Evolutionary conservation across 1,140 invertebrate species (phyloP).

Genomic region (Drosophila prosaltans): DNA sequence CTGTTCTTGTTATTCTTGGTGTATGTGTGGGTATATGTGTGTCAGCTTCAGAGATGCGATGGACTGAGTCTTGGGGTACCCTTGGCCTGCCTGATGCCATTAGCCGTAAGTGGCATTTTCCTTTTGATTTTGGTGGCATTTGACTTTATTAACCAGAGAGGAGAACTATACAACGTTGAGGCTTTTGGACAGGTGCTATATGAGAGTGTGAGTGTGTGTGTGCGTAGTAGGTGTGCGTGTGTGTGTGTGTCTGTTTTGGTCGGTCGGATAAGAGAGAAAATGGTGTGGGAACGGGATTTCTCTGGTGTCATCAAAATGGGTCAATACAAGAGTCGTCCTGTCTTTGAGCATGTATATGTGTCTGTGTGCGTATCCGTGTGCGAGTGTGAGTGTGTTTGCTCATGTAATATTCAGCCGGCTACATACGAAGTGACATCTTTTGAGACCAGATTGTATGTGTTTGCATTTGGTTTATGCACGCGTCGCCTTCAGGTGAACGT

Average conservation of each 20-base stretch:
- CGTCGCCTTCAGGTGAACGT: conserved; percentile 32
- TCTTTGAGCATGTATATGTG: conserved; percentile 13
- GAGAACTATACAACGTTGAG: conserved; percentile 28
- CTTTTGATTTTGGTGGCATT: conserved; percentile 80
- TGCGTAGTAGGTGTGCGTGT: not conserved
- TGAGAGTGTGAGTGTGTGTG: not conserved
- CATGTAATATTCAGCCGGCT: conserved; percentile 71
- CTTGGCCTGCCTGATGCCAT: conserved; percentile 58
- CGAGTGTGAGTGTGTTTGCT: conserved; percentile 49
- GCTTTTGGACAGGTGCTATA: conserved; percentile 27
- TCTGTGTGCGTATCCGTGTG: conserved; percentile 23
- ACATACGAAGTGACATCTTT: conserved; percentile 65
- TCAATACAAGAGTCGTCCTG: conserved; percentile 43
- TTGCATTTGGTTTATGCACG: conserved; percentile 65
- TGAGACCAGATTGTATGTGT: conserved; percentile 37
- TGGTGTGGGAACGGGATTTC: conserved; percentile 32
- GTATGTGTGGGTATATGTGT: conserved; percentile 20
- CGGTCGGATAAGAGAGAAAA: not conserved
- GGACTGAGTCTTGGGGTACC: not conserved
- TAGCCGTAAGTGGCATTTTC: conserved; percentile 78
- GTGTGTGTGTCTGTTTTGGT: not conserved
- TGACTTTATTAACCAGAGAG: conserved; percentile 75
- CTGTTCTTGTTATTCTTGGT: conserved; percentile 16
- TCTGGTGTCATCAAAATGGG: conserved; percentile 64
- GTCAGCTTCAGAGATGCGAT: conserved; percentile 33